Evolutionary conservation across 2,888 invertebrate species (phyloP), one percentile per base, ranked within the genome.

Genomic region (Apamea anceps): DNA sequence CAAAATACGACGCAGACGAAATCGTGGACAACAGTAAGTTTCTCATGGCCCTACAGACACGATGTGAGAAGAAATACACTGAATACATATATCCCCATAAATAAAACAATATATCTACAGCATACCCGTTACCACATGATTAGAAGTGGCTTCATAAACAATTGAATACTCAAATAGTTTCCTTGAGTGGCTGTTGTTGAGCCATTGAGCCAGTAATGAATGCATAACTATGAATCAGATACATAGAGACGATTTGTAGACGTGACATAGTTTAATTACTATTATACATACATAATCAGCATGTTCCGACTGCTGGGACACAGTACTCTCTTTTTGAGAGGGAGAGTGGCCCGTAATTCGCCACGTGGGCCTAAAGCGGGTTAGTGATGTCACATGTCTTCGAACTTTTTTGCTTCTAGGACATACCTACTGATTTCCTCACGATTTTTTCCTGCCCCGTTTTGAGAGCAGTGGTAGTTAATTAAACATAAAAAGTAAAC

Each of bases 141-240:
- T 42, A 62, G 32, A 79, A 82, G 67, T 85, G 63, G 42, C 48
- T 80, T n/a, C 54, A 75, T 71, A 77, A 86, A 84, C 73, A 77
- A 84, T 74, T 78, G 72, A 80, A 77, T 60, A 80, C 73, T 75
- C 71, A 8, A 74, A 62, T 71, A 63, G 74, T 75, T 72, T 81
- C 72, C 76, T 79, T 78, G 77, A 80, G 77, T 85, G 74, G 28
- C 67, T 63, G 65, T 32, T 25, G 63, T 72, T 37, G 28, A 67
- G 66, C 73, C 54, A 51, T 72, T 54, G 32, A 67, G 66, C 71
- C 54, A 51, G 57, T 73, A 60, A 82, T 72, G 21, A 75, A 73
- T 66, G 51, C 65, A 21, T 37, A 62, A 54, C 32, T 76, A 72
- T 84, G 85, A 84, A 77, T 84, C 81, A 75, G 45, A 65, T 62